A percentile compares a stretch with the other conserved stretches of the same genome.
Evolutionary conservation across 53 echinoderm and acorn worm species (phyloP).

Genomic region (Paracentrotus lividus): DNA sequence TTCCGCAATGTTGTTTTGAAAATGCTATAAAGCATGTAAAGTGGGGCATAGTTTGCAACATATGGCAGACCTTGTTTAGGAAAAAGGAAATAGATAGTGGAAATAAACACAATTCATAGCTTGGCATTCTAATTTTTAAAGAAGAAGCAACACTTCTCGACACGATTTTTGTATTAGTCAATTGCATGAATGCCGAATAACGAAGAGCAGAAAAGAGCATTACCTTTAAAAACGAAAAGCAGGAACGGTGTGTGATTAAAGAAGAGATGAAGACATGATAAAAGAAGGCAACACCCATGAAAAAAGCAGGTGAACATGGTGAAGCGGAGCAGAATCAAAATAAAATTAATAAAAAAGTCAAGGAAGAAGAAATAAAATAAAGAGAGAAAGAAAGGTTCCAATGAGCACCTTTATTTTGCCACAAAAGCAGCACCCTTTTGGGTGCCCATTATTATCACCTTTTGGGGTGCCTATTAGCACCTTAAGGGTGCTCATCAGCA

Average conservation of each 20-base stretch:
- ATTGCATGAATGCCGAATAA: not conserved
- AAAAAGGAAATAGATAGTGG: constrained; percentile 1
- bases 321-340: not conserved
- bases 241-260: not conserved
- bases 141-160: not conserved
- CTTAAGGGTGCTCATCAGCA: no score
- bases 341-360: not conserved
- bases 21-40: not conserved
- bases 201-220: not conserved
- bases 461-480: no score
- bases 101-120: not conserved
- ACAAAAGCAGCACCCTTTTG: no score
- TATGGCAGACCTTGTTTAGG: constrained; percentile 9
- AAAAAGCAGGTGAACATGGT: not conserved
- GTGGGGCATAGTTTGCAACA: not conserved
- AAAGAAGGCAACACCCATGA: not conserved
- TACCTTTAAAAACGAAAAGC: not conserved
- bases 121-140: not conserved
- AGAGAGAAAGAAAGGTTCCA: no score
- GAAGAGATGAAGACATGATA: not conserved
- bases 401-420: no score
- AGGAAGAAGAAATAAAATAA: no score
- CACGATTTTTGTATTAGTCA: not conserved
- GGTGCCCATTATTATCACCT: no score
- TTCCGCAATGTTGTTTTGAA: not conserved